A percentile compares a stretch with the other conserved stretches of the same genome.
Conservation (phyloP, 2,113 vertebrate genomes). For the Rhodinocichla rosea region DNA sequence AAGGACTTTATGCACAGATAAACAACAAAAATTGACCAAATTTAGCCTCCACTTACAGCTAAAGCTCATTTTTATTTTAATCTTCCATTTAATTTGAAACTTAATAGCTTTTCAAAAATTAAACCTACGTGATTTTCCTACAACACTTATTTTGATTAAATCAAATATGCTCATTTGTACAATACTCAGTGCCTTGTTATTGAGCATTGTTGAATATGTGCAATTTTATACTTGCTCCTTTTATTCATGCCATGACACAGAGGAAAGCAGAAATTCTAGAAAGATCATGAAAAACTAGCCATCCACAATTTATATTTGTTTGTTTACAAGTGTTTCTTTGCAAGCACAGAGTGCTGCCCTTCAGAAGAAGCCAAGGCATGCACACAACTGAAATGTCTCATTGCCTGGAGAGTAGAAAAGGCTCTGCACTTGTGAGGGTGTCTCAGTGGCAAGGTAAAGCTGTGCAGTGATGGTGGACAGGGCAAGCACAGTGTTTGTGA, state of each 20-base stretch:
- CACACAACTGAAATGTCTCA: background rate
- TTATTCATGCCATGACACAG: background rate
- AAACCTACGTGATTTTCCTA: slow-evolving; percentile 65
- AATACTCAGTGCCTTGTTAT: slow-evolving; percentile 47
- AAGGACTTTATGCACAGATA: slow-evolving; percentile 75
- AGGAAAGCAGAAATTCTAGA: background rate
- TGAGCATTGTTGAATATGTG: background rate
- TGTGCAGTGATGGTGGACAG: background rate
- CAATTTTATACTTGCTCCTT: slow-evolving; percentile 7
- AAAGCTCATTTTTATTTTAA: slow-evolving; percentile 71
- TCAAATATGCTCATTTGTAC: slow-evolving; percentile 44
- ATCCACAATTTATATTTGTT: background rate
- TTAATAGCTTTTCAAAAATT: slow-evolving; percentile 76
- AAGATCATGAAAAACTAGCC: background rate
- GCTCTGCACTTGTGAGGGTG: background rate
- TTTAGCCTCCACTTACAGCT: slow-evolving; percentile 73
- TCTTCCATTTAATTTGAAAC: slow-evolving; percentile 76
- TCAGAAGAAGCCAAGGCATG: background rate
- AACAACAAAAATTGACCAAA: slow-evolving; percentile 79
- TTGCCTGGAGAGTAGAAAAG: background rate
- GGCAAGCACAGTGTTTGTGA: background rate
- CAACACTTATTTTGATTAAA: slow-evolving; percentile 72
- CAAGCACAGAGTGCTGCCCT: background rate
- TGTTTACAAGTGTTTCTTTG: background rate
- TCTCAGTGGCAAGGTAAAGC: background rate